phyloP scores from a whole-genome alignment of 1,140 invertebrate species.

The Hirudo medicinalis region DNA sequence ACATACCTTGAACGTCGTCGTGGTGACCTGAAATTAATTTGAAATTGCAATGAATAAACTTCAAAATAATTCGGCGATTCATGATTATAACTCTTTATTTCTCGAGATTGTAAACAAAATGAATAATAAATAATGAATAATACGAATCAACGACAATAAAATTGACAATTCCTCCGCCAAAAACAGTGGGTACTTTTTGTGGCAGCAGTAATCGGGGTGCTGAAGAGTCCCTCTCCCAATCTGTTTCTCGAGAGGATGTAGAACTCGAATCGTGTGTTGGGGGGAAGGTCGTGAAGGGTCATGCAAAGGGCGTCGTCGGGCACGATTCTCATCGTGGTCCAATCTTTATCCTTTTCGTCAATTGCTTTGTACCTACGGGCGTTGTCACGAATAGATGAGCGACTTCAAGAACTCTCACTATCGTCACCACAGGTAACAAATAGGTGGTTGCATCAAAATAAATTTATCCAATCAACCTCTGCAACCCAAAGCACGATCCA shows the following conservation, averaged over 20 bases:
- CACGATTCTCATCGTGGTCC: slow-evolving; percentile 32
- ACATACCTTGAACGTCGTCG: too few relatives aligned
- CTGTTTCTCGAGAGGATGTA: slow-evolving; percentile 87
- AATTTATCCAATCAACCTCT: too few relatives aligned
- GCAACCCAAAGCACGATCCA: too few relatives aligned
- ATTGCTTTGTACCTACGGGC: slow-evolving; percentile 7
- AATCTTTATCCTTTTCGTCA: slow-evolving; percentile 21
- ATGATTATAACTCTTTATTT: too few relatives aligned
- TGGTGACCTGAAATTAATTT: too few relatives aligned
- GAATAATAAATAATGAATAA: background rate
- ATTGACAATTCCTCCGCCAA: background rate
- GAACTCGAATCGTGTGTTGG: slow-evolving; percentile 85
- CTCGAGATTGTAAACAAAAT: too few relatives aligned
- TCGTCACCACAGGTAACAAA: too few relatives aligned
- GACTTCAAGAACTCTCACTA: background rate
- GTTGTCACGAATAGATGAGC: background rate
- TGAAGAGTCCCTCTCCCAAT: slow-evolving; percentile 84
- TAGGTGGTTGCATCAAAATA: too few relatives aligned
- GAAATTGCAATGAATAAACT: too few relatives aligned
- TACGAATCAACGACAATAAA: too few relatives aligned
- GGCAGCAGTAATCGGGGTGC: slow-evolving; percentile 71
- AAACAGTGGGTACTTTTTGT: slow-evolving; percentile 62
- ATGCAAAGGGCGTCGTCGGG: slow-evolving; percentile 67
- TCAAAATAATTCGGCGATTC: too few relatives aligned
- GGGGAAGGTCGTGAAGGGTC: slow-evolving; percentile 75